phyloP scores from a whole-genome alignment of 2,888 invertebrate genomes.

The Drosophila villosipedis region DNA sequence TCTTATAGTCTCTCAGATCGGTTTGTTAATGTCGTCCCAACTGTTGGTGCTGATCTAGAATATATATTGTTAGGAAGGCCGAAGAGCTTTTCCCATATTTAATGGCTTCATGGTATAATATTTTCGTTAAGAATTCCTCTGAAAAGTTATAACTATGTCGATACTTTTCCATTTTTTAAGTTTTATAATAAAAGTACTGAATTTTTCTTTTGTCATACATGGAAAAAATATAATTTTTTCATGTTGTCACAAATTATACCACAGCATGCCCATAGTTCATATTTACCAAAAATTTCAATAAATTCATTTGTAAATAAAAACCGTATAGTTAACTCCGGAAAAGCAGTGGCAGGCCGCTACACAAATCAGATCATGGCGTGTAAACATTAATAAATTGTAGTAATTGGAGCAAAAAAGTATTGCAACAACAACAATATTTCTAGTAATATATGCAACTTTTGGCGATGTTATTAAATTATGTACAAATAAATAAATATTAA shows the following conservation, averaged over 20 bases:
- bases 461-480: slow-evolving; percentile 48
- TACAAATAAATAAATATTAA: slow-evolving; percentile 47
- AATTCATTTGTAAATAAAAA: slow-evolving; percentile 27
- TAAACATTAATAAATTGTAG: slow-evolving; percentile 28
- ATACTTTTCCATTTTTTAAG: neutral
- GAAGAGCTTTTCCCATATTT: neutral
- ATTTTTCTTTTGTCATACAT: neutral
- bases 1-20: too few species aligned
- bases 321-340: slow-evolving; percentile 40
- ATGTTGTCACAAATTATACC: neutral
- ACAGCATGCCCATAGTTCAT: neutral
- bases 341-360: slow-evolving; percentile 14
- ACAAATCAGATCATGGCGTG: slow-evolving; percentile 32
- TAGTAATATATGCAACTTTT: slow-evolving; percentile 18
- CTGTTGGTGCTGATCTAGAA: neutral
- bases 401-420: neutral
- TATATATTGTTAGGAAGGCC: neutral
- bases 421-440: slow-evolving; percentile 9
- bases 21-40: too few species aligned
- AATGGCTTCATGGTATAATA: neutral
- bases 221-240: neutral
- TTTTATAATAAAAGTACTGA: too few species aligned
- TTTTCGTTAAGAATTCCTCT: neutral
- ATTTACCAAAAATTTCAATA: slow-evolving; percentile 19
- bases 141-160: neutral